Evolutionary conservation across 2,113 vertebrate species (phyloP), one percentile per base, ranked within the genome.

Genomic region (Benitochromis conjunctus): DNA sequence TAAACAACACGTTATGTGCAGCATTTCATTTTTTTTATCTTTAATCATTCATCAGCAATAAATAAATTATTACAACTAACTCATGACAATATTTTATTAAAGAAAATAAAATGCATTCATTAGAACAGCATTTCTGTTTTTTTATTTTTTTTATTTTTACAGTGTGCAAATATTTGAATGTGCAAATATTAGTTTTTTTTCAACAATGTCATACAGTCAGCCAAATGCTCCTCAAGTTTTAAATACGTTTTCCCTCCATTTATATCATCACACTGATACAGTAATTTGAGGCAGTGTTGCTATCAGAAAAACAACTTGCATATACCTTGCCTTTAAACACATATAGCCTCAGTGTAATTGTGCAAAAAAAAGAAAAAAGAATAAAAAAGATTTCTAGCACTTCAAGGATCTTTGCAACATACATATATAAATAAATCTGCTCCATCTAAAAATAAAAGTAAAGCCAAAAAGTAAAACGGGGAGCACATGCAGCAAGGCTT

Each of bases 401-500:
- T 93, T 94, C 92, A 93, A 91, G 83, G 83, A 77, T 86, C 84
- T 90, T 90, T 80, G 57, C 84, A 86, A 87, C 92, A 90, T 87
- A 87, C 91, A 92, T 80, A 87, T 80, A 86, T 80, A 92, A 94
- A 94, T 92, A 92, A 92, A 86, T 79, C 77, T 53, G 82, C 92
- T 82, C 78, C 53, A 60, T 84, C 83, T 92, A 80, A 86, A 92
- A 92, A 92, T 76, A 93, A 94, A 91, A 92, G 86, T 85, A 89
- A 92, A 90, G 79, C 51, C 38, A 64, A 57, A 83, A 57, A 83
- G 90, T 79, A 89, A 92, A 93, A 93, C 66, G 86, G 77, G 62
- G 55, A 91, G 91, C 87, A 57, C 88, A 88, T 56, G 90, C 94
- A 94, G 90, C 91, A 48, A 77, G 26, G 86, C 91, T 96, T 93